Conservation (phyloP, 2,888 invertebrate species). For the Catocala fraxini region DNA sequence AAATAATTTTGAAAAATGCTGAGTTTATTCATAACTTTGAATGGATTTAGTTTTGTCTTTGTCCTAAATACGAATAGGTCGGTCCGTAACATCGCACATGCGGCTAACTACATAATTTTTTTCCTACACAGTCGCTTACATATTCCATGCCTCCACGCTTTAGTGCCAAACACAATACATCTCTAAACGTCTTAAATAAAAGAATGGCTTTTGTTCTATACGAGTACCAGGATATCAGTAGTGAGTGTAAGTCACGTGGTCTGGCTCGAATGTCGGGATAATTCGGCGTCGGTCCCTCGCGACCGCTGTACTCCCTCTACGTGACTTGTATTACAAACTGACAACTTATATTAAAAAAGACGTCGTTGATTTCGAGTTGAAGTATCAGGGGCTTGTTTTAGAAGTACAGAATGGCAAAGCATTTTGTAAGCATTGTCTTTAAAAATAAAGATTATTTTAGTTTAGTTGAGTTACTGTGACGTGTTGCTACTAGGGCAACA, state of each 20-base stretch:
- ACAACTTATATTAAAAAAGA: constrained; percentile 58
- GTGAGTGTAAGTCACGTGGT: constrained; percentile 58
- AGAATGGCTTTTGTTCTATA: constrained; percentile 50
- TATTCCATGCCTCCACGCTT: constrained; percentile 42
- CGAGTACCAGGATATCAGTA: constrained; percentile 53
- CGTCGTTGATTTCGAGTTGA: constrained; percentile 56
- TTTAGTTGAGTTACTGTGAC: too few relatives aligned
- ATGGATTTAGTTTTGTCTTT: constrained; percentile 1
- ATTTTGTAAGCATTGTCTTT: neutral
- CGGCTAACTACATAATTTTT: constrained; percentile 9
- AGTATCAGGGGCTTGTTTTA: constrained; percentile 21
- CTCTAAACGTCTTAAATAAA: constrained; percentile 44
- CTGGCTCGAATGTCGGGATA: constrained; percentile 52
- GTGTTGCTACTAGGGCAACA: too few relatives aligned
- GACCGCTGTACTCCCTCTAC: constrained; percentile 56
- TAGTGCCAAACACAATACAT: constrained; percentile 44
- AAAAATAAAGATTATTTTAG: neutral
- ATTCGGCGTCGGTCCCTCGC: constrained; percentile 56
- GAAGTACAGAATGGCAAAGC: neutral
- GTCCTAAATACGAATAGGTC: neutral
- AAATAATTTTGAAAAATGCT: neutral
- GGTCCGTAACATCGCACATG: neutral
- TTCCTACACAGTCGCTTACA: constrained; percentile 19
- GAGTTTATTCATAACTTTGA: neutral
- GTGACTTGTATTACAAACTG: constrained; percentile 65